These are phyloP conservation scores for Melanerpes formicivorus DNA, from an alignment of 2,113 vertebrate species.

Conservation along the genomic window DNA sequence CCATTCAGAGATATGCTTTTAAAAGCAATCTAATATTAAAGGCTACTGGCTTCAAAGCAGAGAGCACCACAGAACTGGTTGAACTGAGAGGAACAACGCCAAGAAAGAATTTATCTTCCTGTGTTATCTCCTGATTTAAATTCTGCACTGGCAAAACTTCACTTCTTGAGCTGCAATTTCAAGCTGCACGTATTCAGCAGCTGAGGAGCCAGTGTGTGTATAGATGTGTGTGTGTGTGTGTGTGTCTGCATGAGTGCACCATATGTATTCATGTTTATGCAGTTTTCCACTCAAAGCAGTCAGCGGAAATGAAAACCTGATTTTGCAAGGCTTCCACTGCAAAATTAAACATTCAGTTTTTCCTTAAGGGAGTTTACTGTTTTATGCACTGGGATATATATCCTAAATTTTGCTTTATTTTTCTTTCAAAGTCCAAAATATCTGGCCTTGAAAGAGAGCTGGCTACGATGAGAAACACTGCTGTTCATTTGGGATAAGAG, in stretches of 20 bases:
- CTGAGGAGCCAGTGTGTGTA: neutral
- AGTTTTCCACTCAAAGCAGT: conserved; percentile 16
- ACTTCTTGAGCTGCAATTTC: neutral
- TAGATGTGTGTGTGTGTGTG: neutral
- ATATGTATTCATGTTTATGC: neutral
- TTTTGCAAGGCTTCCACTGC: neutral
- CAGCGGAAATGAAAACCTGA: conserved; percentile 26
- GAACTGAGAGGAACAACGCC: neutral
- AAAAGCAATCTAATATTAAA: neutral
- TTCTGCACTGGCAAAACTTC: neutral
- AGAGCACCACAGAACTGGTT: neutral
- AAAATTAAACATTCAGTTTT: neutral
- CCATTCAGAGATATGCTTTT: neutral
- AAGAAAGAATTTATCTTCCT: neutral
- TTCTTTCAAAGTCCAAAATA: neutral
- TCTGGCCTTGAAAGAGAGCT: neutral
- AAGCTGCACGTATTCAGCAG: neutral
- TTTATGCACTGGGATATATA: neutral
- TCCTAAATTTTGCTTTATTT: neutral
- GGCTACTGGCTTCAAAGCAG: neutral
- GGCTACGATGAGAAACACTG: neutral
- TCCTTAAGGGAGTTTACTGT: neutral
- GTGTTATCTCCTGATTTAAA: neutral
- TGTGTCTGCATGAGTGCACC: neutral
- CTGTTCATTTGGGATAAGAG: neutral